Base-by-base conservation (phyloP, 2,113 vertebrate species). In the Lasiurus borealis region DNA sequence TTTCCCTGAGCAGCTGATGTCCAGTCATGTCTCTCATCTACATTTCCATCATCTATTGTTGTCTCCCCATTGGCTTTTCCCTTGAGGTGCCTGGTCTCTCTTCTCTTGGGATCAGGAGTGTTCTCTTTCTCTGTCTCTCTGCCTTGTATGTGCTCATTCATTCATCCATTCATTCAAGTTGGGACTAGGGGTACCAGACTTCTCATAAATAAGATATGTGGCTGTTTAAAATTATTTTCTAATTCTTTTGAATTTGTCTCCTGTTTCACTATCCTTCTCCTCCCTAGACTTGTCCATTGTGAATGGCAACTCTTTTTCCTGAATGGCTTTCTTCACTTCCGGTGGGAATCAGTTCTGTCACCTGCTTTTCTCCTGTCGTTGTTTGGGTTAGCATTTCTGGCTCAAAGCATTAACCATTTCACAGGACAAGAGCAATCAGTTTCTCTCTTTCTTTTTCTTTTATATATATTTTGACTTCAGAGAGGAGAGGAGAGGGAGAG, bases 351-450 rank as follows among this genome's bases (percentile, higher is more conserved):
- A 4, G 4, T 62, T 77, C 71, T 44, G 3, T 25, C 8, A 46
- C 21, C 78, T 90, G 62, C 57, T 16, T 0, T 44, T 86, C 72
- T 68, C 10, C 34, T 8, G 7, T n/a, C 0, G 0, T 25, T 29
- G 4, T 66, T 75, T 48, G 48, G 36, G 11, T 6, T 23, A 31
- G 50, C 8, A 0, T 44, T 85, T 81, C 64, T 82, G 78, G 85
- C 71, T 84, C 16, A 54, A n/a, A 83, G 52, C 40, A 3, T 46
- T 23, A n/a, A 19, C 89, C 52, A 0, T 95, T 78, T 89, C 64
- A 82, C 7, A 77, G 85, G 44, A 44, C 11, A 8, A 27, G 36
- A 83, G 83, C 62, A 52, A 10, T 84, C 27, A 40, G 40, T 40
- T 40, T 40, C 40, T 40, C 40, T 40, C 40, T 40, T 5, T 40